Evolutionary conservation across 1,140 invertebrate species (phyloP).

Genomic region (Pseudoatta argentina): DNA sequence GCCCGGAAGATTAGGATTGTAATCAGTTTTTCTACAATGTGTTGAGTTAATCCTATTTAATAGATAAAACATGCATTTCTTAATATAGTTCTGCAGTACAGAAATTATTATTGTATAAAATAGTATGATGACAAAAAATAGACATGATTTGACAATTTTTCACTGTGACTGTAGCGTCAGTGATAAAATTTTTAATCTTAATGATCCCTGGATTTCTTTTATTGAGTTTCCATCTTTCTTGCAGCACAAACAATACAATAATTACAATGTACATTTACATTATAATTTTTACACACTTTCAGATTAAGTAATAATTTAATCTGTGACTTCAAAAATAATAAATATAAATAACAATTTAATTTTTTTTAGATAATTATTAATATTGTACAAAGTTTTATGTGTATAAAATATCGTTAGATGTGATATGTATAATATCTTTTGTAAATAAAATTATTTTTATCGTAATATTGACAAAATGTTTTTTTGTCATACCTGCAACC

Average conservation of each 20-base stretch:
- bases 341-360: conserved; percentile 3
- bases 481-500: neutral
- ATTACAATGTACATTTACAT: conserved; percentile 25
- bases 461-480: conserved; percentile 35
- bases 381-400: conserved; percentile 14
- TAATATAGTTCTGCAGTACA: neutral
- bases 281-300: conserved; percentile 4
- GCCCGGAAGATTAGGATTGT: conserved; percentile 87
- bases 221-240: conserved; percentile 1
- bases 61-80: neutral
- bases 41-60: neutral
- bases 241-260: neutral
- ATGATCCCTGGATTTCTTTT: conserved; percentile 14
- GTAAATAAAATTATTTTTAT: conserved; percentile 62
- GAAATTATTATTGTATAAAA: neutral
- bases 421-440: conserved; percentile 41
- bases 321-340: neutral
- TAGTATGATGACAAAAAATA: neutral
- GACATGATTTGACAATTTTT: neutral
- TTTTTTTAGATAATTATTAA: neutral
- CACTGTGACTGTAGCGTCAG: neutral
- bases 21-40: conserved; percentile 61
- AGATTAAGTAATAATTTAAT: neutral
- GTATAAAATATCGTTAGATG: conserved; percentile 13
- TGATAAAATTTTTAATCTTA: neutral